Evolutionary conservation across 2,113 vertebrate species (phyloP).

Genomic region (Setophaga kirtlandii): DNA sequence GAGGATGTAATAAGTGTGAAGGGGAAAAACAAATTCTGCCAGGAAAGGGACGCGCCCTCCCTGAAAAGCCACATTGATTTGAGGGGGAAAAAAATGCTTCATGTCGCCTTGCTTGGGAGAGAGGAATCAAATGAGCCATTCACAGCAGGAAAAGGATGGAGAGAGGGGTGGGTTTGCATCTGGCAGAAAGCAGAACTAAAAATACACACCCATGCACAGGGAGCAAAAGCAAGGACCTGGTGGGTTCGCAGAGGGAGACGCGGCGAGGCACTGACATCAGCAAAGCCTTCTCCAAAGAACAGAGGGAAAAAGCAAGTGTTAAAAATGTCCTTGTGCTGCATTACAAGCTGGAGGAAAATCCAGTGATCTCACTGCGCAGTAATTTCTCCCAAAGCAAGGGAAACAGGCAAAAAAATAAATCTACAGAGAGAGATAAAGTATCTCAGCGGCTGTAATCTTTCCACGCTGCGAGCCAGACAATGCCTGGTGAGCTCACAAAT

Average conservation of each 20-base stretch:
- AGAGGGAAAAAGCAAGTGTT: not conserved
- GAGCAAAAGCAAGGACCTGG: not conserved
- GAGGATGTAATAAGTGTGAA: not conserved
- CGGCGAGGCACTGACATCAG: not conserved
- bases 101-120: accelerated
- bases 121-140: not conserved
- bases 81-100: not conserved
- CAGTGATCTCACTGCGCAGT: conserved; percentile 60
- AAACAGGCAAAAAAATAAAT: conserved; percentile 57
- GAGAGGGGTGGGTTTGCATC: not conserved
- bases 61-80: conserved; percentile 39
- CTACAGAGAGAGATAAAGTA: conserved; percentile 69
- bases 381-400: conserved; percentile 68
- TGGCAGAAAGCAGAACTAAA: not conserved
- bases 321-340: conserved; percentile 37
- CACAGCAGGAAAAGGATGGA: not conserved
- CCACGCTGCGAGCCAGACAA: conserved; percentile 47
- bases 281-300: not conserved
- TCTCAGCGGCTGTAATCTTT: conserved; percentile 57
- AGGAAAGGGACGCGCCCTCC: not conserved
- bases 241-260: not conserved
- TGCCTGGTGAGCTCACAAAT: conserved; percentile 50
- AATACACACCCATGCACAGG: not conserved
- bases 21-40: not conserved
- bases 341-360: conserved; percentile 64